Evolutionary conservation across 2,797 vertebrate genomes (phyloP), one percentile per base, ranked within the genome.

Genomic region (Netta rufina): DNA sequence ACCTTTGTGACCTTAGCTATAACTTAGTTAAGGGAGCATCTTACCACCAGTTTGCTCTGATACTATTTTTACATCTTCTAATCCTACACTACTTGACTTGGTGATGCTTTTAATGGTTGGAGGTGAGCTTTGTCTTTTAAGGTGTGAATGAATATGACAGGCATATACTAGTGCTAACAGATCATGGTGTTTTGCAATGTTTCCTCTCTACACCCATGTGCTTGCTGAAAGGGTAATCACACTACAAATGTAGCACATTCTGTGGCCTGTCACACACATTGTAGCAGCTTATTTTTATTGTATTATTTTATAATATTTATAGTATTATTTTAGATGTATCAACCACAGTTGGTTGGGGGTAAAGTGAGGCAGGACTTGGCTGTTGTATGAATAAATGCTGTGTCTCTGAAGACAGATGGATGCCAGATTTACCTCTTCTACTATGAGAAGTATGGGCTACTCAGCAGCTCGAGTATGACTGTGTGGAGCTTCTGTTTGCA

Each of bases 311-410:
- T 21, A 21, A 43, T 43, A 32, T 43, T 43, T 22, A 43, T 43
- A 32, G 39, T 51, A 8, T 43, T 78, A 7, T 73, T 72, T 87
- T 8, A 75, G 41, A 3, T 7, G 4, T 33, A 47, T 41, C 43
- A 51, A 1, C 24, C 0, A 0, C 49, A 33, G 9, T 9, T 39
- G 45, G 19, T 11, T 69, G 45, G 8, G 9, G 24, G 15, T 70
- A n/a, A 76, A 78, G 11, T 25, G 64, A 87, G 64, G 43, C 36
- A 30, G 54, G 71, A 69, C 13, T 39, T 87, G 36, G n/a, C 39
- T 87, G 57, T 21, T 57, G 1, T 7, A 11, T 41, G 32, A 86
- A 71, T 66, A 62, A 39, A 64, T 3, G 3, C 7, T 49, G 13
- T 56, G 17, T 39, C 69, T 36, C 74, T 77, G 45, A 36, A 38